Percentiles rank a stretch among this genome's conserved stretches.
Evolutionary conservation across 1,140 invertebrate genomes (phyloP).

Genomic region (Branchinecta lindahli): DNA sequence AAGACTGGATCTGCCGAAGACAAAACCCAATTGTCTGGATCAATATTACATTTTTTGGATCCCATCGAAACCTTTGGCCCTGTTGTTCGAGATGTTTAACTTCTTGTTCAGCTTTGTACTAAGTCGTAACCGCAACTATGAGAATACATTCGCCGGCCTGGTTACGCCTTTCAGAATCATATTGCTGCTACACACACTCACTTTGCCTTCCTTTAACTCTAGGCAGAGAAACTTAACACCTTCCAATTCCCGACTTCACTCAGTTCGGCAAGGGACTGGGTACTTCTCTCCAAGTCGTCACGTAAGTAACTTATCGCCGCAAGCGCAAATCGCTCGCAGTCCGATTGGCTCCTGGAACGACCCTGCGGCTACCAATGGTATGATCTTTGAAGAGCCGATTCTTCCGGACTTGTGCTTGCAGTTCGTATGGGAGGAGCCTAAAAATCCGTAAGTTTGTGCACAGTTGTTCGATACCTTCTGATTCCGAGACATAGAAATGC

Average conservation of each 20-base stretch:
- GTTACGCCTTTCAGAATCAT: too few relatives aligned
- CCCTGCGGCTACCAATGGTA: neutral
- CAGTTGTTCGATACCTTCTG: neutral
- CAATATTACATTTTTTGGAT: too few relatives aligned
- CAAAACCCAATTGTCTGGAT: too few relatives aligned
- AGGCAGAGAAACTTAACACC: neutral
- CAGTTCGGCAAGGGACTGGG: neutral
- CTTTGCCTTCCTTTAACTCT: neutral
- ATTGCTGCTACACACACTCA: too few relatives aligned
- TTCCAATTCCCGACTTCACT: neutral
- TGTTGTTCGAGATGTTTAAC: too few relatives aligned
- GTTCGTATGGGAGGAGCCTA: slow-evolving; percentile 4
- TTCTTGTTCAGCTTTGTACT: too few relatives aligned
- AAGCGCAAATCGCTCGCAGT: slow-evolving; percentile 7
- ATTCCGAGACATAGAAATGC: too few relatives aligned
- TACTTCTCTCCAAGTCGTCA: neutral
- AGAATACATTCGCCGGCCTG: too few relatives aligned
- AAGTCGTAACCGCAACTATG: too few relatives aligned
- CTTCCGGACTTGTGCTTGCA: neutral
- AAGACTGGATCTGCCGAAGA: too few relatives aligned
- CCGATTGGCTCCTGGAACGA: neutral
- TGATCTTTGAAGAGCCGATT: neutral
- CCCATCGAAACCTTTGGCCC: too few relatives aligned
- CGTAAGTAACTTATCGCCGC: neutral
- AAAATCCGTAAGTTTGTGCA: neutral